phyloP scores from a whole-genome alignment of 1,140 invertebrate genomes.

The Pentalonia nigronervosa region DNA sequence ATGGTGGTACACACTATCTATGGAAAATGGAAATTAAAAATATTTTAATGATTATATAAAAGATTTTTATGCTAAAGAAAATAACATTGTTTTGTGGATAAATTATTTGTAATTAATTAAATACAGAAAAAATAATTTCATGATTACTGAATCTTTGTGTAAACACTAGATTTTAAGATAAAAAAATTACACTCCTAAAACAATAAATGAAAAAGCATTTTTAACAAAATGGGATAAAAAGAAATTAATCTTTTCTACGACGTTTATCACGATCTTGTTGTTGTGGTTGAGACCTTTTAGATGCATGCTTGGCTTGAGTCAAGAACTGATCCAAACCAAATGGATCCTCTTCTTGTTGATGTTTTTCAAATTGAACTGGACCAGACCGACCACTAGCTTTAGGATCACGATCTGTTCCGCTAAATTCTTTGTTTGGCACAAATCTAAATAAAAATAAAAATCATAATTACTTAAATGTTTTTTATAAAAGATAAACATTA shows the following conservation, averaged over 20 bases:
- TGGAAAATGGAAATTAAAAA: too few species aligned
- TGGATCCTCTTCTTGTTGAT: conserved; percentile 85
- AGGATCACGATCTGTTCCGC: conserved; percentile 80
- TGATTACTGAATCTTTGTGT: too few species aligned
- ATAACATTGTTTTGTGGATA: too few species aligned
- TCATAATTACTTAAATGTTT: background rate
- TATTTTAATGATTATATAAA: too few species aligned
- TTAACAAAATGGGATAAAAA: background rate
- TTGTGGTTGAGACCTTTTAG: conserved; percentile 64
- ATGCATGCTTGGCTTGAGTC: conserved; percentile 91
- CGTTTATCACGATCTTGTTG: conserved; percentile 59
- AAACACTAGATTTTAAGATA: too few species aligned
- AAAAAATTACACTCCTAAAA: background rate
- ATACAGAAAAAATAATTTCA: too few species aligned
- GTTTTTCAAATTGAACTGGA: conserved; percentile 93
- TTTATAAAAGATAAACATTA: background rate
- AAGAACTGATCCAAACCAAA: conserved; percentile 98
- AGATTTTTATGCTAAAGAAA: too few species aligned
- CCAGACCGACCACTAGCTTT: conserved; percentile 87
- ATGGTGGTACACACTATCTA: too few species aligned
- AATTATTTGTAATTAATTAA: too few species aligned
- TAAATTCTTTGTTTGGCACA: conserved; percentile 94
- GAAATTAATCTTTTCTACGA: conserved; percentile 49
- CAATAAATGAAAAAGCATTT: background rate
- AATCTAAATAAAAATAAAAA: conserved; percentile 71